Base-by-base conservation (phyloP, 1,140 invertebrate species). In the Drosophila serrata region DNA sequence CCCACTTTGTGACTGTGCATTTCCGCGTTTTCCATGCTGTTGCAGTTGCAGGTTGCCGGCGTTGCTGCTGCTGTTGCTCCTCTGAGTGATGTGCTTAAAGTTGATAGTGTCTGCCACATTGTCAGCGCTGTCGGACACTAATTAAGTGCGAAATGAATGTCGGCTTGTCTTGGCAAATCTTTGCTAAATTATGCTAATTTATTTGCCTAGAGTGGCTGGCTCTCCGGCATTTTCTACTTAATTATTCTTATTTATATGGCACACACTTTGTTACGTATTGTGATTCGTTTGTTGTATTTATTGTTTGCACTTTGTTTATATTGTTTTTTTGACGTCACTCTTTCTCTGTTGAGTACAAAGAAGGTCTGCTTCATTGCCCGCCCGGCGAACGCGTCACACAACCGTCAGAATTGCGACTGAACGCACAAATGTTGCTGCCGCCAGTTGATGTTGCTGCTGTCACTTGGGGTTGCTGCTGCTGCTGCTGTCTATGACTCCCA, bases 101-200 rank as follows among this genome's bases (percentile, higher is more conserved):
- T 78, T 87, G 84, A 87, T 87, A 88, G 76, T 59, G 80, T 80
- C 84, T 87, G 84, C 84, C 84, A 88, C 84, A 87, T 87, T 87
- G 84, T 84, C 84, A 84, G 51, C 76, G 67, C 27, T 81, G 68
- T 27, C 46, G 68, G 85, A 90, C 84, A 88, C 87, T 87, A 87
- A 90, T 87, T 88, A 81, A 88, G 80, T 88, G 77, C 68, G 81
- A 90, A 81, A 90, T 80, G 79, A 87, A 82, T 81, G 69, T 67
- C 60, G 69, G 29, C 49, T 72, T 72, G 67, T 63, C 62, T 57
- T 40, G 48, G 55, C 56, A 37, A 59, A 22, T 72, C 31, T 35
- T 51, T 40, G 42, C 45, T 49, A 58, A 70, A 72, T 59, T 72
- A 72, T 49, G 67, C 29, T 72, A 59, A 73, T 61, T 61, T 73